phyloP scores from a whole-genome alignment of 2,797 vertebrate species.

The Astyanax mexicanus region DNA sequence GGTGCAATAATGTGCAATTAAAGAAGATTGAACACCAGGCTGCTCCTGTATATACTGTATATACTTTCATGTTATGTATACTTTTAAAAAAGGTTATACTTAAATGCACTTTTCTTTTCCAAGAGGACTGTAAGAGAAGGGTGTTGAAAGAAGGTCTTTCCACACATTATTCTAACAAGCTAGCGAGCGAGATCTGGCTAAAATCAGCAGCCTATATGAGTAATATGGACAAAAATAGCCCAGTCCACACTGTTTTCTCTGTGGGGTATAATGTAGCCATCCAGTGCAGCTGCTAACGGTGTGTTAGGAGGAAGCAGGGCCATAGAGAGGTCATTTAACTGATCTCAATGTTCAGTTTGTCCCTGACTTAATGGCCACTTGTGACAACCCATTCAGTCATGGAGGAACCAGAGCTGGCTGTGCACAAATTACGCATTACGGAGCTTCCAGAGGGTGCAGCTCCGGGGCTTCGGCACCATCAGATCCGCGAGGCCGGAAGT shows the following conservation, averaged over 20 bases:
- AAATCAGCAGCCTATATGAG: neutral
- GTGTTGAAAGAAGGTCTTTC: neutral
- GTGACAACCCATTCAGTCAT: conserved; percentile 71
- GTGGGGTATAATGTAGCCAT: neutral
- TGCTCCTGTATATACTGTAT: too few relatives aligned
- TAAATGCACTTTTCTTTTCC: too few relatives aligned
- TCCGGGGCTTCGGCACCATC: conserved; percentile 50
- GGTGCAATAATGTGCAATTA: too few relatives aligned
- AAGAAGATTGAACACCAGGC: too few relatives aligned
- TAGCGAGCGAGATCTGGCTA: neutral
- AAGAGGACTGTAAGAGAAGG: neutral
- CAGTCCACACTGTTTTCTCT: neutral
- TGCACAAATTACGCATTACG: conserved; percentile 37
- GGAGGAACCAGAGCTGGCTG: conserved; percentile 74
- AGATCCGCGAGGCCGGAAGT: conserved; percentile 30
- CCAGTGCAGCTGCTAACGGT: conserved; percentile 1
- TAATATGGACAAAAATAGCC: neutral
- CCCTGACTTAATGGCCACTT: conserved; percentile 67
- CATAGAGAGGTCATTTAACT: neutral
- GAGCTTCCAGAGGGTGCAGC: conserved; percentile 48
- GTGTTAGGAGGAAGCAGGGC: neutral
- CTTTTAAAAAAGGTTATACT: neutral
- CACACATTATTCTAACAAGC: neutral
- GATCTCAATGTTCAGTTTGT: conserved; percentile 6
- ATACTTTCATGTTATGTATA: too few relatives aligned